phyloP scores from a whole-genome alignment of 2,113 vertebrate genomes.

The Pantherophis guttatus region DNA sequence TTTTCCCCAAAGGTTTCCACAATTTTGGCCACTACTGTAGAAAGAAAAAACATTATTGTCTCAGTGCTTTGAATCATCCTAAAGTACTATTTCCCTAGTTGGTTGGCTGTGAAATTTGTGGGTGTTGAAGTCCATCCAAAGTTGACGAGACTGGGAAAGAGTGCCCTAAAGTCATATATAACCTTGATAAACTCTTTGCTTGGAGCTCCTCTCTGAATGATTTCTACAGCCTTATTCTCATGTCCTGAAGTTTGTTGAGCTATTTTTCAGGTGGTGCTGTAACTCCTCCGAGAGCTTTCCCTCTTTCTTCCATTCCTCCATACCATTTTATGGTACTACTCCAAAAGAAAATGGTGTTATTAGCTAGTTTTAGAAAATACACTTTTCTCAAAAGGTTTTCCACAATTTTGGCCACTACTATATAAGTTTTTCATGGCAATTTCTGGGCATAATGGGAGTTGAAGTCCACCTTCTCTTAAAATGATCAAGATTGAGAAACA shows the following conservation, averaged over 20 bases:
- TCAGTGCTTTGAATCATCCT: not conserved
- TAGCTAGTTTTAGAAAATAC: too few species aligned
- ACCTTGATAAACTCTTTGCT: not conserved
- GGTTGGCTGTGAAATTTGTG: not conserved
- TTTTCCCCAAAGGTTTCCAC: too few species aligned
- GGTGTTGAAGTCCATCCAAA: not conserved
- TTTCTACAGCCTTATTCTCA: not conserved
- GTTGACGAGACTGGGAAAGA: not conserved
- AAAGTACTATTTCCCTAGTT: too few species aligned
- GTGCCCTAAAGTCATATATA: not conserved
- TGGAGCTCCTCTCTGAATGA: not conserved
- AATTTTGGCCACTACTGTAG: too few species aligned
- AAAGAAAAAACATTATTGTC: not conserved
- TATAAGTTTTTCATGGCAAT: too few species aligned
- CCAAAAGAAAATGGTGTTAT: too few species aligned
- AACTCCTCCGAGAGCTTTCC: not conserved
- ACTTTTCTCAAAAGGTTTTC: too few species aligned
- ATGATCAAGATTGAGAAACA: not conserved
- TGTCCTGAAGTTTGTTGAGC: not conserved
- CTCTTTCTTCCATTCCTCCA: slow-evolving; percentile 37
- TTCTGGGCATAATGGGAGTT: not conserved
- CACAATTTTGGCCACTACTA: too few species aligned
- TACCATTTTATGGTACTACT: too few species aligned
- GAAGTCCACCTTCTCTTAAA: not conserved
- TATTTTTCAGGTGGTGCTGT: not conserved